Evolutionary conservation across 2,888 invertebrate genomes (phyloP).

Genomic region (Miltochrista miniata): DNA sequence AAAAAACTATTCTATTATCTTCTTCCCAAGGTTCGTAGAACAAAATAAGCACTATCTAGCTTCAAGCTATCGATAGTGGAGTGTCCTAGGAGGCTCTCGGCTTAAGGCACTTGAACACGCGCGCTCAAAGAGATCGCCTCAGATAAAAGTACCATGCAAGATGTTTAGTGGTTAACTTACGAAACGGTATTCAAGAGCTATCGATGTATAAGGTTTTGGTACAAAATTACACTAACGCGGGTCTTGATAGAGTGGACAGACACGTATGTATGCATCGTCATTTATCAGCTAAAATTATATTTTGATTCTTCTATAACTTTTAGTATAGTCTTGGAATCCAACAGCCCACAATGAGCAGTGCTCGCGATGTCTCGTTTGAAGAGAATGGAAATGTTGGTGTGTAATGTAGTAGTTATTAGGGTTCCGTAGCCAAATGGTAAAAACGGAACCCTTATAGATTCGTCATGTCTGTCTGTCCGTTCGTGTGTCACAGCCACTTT

Average conservation of each 20-base stretch:
- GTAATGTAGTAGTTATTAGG: too few species aligned
- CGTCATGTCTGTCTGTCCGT: too few species aligned
- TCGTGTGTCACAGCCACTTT: too few species aligned
- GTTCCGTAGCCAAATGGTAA: too few species aligned
- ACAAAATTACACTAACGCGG: not conserved
- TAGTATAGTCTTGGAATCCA: too few species aligned
- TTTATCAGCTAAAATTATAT: not conserved
- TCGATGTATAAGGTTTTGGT: not conserved
- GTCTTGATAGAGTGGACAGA: not conserved
- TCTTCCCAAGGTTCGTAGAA: conserved; percentile 1
- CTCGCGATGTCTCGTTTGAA: too few species aligned
- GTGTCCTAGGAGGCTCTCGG: conserved; percentile 8
- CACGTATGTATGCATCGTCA: not conserved
- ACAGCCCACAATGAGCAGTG: too few species aligned
- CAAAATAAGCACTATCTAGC: conserved; percentile 7
- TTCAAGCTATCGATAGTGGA: conserved; percentile 11
- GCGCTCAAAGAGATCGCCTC: conserved; percentile 26
- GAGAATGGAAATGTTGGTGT: too few species aligned
- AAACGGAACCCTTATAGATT: too few species aligned
- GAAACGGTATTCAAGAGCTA: not conserved
- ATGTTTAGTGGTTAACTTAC: conserved; percentile 12
- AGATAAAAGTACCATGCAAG: conserved; percentile 10
- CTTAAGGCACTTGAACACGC: conserved; percentile 29
- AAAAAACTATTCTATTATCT: not conserved
- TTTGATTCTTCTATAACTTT: too few species aligned